A percentile compares a stretch with the other conserved stretches of the same genome.
Evolutionary conservation across 2,797 vertebrate genomes (phyloP).

Genomic region (Falco cherrug): DNA sequence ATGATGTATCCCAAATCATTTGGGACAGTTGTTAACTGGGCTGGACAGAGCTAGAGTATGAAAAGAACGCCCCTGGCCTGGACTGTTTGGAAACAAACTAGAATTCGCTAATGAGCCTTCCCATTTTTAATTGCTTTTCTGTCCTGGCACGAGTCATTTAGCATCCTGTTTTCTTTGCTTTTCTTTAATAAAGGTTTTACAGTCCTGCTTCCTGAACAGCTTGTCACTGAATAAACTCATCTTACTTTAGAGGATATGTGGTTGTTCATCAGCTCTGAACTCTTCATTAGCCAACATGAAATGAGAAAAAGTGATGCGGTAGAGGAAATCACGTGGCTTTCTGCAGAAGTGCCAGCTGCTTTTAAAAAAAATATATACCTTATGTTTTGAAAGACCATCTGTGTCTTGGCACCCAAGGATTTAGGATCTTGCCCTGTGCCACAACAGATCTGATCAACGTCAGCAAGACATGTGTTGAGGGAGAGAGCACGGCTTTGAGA

Average conservation of each 20-base stretch:
- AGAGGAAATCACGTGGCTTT: background rate
- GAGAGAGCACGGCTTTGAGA: background rate
- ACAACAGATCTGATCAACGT: fast-evolving
- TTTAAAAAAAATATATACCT: background rate
- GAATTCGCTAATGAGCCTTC: background rate
- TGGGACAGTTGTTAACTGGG: background rate
- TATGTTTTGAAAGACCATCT: background rate
- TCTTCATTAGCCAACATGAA: background rate
- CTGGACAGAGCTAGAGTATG: background rate
- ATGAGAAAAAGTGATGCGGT: background rate
- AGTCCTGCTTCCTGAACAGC: background rate
- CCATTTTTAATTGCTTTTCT: background rate
- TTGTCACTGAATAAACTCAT: background rate
- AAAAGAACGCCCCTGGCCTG: background rate
- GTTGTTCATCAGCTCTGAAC: background rate
- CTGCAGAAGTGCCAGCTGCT: background rate
- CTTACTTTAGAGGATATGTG: background rate
- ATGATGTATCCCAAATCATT: background rate
- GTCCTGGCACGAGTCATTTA: background rate
- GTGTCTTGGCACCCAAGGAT: background rate
- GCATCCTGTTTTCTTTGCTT: background rate
- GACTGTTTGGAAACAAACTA: background rate
- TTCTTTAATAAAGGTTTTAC: background rate
- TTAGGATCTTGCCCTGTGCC: background rate
- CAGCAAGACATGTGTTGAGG: background rate